A percentile compares a stretch with the other conserved stretches of the same genome.
Conservation (phyloP, 2,888 invertebrate genomes). For the Prosopocoilus inquinatus region DNA sequence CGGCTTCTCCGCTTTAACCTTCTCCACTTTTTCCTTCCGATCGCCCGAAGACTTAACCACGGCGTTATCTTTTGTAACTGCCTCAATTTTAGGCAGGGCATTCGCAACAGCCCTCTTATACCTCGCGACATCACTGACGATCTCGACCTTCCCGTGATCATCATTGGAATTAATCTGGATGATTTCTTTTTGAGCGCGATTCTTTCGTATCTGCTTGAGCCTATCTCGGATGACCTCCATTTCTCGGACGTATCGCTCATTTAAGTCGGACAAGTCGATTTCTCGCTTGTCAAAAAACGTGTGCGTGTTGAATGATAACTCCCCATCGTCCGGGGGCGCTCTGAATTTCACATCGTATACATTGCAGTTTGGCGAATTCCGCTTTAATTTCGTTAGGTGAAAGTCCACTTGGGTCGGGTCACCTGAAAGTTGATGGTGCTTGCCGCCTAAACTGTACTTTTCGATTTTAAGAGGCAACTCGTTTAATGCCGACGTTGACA, state of each 20-base stretch:
- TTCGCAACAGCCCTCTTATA: conserved; percentile 1
- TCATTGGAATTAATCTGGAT: conserved; percentile 18
- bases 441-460: background rate
- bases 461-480: background rate
- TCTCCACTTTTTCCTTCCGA: background rate
- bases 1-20: conserved; percentile 4
- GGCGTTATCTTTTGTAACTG: conserved; percentile 3
- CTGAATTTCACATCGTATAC: conserved; percentile 6
- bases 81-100: conserved; percentile 7
- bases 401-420: background rate
- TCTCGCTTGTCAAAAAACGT: conserved; percentile 44
- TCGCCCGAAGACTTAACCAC: background rate
- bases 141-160: conserved; percentile 22
- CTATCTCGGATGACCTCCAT: conserved; percentile 42
- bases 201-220: conserved; percentile 38
- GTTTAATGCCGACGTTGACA: no score
- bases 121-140: conserved; percentile 10
- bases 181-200: background rate
- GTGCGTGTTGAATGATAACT: conserved; percentile 37
- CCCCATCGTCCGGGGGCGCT: background rate
- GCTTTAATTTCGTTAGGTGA: background rate
- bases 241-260: conserved; percentile 41
- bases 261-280: conserved; percentile 35
- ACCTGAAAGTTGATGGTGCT: no score
- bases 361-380: background rate